A percentile compares a stretch with the other conserved stretches of the same genome.
Conservation (phyloP, 2,113 vertebrate species). For the Amazona guildingii region DNA sequence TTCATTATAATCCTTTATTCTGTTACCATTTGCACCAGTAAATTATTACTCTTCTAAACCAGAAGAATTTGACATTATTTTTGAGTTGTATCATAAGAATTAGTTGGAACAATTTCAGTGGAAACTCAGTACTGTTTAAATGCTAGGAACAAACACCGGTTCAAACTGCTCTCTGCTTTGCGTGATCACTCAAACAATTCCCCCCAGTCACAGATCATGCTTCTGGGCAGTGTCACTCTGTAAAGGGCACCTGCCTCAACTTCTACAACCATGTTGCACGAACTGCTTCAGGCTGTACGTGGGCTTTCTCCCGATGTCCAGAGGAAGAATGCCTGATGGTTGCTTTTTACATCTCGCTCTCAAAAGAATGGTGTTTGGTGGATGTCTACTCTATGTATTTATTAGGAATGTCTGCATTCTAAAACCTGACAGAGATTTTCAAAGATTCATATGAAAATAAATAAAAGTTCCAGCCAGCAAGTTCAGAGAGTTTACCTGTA, state of each 20-base stretch:
- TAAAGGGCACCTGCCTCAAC: background rate
- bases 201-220: background rate
- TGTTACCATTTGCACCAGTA: background rate
- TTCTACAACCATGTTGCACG: background rate
- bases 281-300: background rate
- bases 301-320: background rate
- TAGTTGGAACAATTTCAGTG: background rate
- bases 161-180: background rate
- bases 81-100: rapidly evolving
- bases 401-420: background rate
- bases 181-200: background rate
- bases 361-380: background rate
- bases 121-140: background rate
- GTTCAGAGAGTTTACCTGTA: background rate
- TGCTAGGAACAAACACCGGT: background rate
- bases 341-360: background rate
- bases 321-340: background rate
- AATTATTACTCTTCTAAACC: background rate
- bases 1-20: background rate
- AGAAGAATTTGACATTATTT: background rate
- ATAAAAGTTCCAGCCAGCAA: background rate
- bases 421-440: background rate
- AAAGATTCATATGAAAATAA: background rate
- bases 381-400: background rate
- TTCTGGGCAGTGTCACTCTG: background rate